Percentiles rank a stretch among this genome's conserved stretches.
phyloP scores from a whole-genome alignment of 2,113 vertebrate species.

The Oryzias melastigma region DNA sequence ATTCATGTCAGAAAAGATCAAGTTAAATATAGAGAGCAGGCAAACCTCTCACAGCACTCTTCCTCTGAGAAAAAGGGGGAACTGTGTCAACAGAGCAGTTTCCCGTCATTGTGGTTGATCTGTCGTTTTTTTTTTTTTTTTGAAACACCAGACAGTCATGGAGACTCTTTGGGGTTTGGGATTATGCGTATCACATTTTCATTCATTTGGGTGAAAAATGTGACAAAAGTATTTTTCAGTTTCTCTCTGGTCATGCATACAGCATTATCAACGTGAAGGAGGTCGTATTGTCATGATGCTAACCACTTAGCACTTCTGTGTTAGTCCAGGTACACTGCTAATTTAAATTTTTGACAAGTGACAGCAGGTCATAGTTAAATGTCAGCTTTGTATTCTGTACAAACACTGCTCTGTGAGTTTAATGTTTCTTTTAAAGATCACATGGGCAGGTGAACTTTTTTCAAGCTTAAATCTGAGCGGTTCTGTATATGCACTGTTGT shows the following conservation, averaged over 20 bases:
- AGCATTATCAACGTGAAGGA: background rate
- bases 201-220: background rate
- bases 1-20: background rate
- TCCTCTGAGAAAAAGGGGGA: slow-evolving; percentile 60
- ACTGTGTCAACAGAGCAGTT: slow-evolving; percentile 50
- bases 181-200: background rate
- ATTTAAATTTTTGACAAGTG: too few relatives aligned
- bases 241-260: background rate
- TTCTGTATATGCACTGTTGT: too few relatives aligned
- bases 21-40: slow-evolving; percentile 46
- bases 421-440: too few relatives aligned
- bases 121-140: background rate
- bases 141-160: background rate
- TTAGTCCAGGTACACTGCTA: too few relatives aligned
- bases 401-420: too few relatives aligned
- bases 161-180: background rate
- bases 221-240: background rate
- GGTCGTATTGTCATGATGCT: too few relatives aligned
- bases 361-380: too few relatives aligned
- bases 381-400: too few relatives aligned
- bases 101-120: slow-evolving; percentile 48
- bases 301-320: too few relatives aligned
- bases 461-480: too few relatives aligned
- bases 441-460: too few relatives aligned
- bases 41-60: slow-evolving; percentile 25